These are phyloP conservation scores for Boloria euphrosyne DNA, from an alignment of 2,888 invertebrate species.

Conservation along the genomic window DNA sequence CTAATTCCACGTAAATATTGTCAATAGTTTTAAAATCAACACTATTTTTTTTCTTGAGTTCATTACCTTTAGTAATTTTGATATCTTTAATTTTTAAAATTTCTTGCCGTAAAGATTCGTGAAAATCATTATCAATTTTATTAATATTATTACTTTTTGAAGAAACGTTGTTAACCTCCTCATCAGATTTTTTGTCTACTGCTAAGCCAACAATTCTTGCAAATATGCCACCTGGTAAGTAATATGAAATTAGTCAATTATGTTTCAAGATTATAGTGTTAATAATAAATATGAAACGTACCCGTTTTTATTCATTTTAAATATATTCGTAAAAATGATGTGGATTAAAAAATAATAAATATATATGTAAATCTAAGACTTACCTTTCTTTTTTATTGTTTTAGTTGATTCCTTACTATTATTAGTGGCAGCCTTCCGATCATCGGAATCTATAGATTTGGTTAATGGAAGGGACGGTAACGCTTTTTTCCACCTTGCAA, in stretches of 20 bases:
- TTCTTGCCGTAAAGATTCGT: constrained; percentile 86
- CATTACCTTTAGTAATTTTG: constrained; percentile 51
- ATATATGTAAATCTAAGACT: background rate
- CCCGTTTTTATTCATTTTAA: no score
- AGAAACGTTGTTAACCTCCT: constrained; percentile 66
- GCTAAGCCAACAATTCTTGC: constrained; percentile 83
- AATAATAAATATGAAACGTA: no score
- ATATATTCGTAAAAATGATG: background rate
- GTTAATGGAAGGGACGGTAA: constrained; percentile 82
- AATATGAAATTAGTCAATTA: constrained; percentile 15
- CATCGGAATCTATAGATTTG: constrained; percentile 81
- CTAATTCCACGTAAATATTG: constrained; percentile 50
- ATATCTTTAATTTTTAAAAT: constrained; percentile 80
- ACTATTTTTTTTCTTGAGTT: constrained; percentile 53
- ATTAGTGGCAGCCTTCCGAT: constrained; percentile 57
- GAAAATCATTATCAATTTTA: constrained; percentile 87
- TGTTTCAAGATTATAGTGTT: no score
- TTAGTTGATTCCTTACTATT: constrained; percentile 61
- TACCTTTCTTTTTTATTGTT: constrained; percentile 63
- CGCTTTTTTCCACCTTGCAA: constrained; percentile 87
- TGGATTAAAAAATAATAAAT: background rate
- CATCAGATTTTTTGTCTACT: constrained; percentile 82
- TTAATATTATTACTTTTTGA: constrained; percentile 72
- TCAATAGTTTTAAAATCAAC: constrained; percentile 59
- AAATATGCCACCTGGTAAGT: constrained; percentile 73